A percentile compares a stretch with the other conserved stretches of the same genome.
Evolutionary conservation across 2,888 invertebrate genomes (phyloP).

Genomic region (Drosophila meridiana): DNA sequence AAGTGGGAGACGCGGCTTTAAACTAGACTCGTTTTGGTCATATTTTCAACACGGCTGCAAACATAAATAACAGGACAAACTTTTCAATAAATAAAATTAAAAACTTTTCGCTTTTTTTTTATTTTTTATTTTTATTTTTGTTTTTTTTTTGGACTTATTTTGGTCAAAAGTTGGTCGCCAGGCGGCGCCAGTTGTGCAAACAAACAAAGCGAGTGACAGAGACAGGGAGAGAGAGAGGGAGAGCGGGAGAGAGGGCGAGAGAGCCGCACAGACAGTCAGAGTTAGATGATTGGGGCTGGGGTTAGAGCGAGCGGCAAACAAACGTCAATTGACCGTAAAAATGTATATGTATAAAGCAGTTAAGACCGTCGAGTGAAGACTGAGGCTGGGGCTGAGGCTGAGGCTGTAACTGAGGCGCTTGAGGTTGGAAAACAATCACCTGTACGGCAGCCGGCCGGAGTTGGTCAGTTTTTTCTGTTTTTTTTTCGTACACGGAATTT

Average conservation of each 20-base stretch:
- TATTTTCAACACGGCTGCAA: conserved; percentile 74
- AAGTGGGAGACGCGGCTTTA: conserved; percentile 42
- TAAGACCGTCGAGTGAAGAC: conserved; percentile 20
- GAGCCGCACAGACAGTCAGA: conserved; percentile 20
- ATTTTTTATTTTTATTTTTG: conserved; percentile 43
- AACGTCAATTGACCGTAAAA: conserved; percentile 80
- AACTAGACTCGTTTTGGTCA: conserved; percentile 48
- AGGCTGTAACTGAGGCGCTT: conserved; percentile 68
- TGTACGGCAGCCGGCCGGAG: conserved; percentile 50
- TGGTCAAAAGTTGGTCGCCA: conserved; percentile 76
- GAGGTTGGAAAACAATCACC: conserved; percentile 80
- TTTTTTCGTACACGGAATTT: conserved; percentile 39
- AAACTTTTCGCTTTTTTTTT: conserved; percentile 63
- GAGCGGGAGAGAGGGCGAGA: background rate
- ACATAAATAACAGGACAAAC: conserved; percentile 76
- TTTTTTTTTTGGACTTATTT: conserved; percentile 19
- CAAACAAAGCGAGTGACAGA: conserved; percentile 44
- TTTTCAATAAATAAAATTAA: conserved; percentile 81
- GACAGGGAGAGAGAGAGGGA: conserved; percentile 11
- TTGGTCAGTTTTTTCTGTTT: conserved; percentile 28
- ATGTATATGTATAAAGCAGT: conserved; percentile 57
- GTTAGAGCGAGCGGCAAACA: conserved; percentile 55
- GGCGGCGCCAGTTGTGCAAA: conserved; percentile 60
- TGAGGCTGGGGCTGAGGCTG: conserved; percentile 21
- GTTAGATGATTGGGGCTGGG: conserved; percentile 5